Base-by-base conservation (phyloP, 2,888 invertebrate genomes). In the Drosophila prolongata region DNA sequence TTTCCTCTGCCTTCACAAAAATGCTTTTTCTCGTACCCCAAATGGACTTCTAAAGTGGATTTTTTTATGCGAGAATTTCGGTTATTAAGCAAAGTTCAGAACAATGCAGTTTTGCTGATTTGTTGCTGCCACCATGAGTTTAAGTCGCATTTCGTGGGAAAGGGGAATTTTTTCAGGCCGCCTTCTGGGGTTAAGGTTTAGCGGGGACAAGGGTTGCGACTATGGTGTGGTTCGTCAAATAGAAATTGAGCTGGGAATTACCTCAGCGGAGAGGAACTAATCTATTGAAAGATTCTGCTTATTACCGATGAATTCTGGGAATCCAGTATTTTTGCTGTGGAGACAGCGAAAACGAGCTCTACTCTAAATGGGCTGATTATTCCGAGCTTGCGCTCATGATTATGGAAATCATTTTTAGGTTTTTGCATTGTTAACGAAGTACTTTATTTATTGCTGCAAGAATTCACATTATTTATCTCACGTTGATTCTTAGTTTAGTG, bases 81-180 rank as follows among this genome's bases (percentile, higher is more conserved):
- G 88, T 79, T 81, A 75, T 87, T 85, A 69, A 81, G 67, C 61
- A 50, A 71, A 81, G 66, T 67, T 79, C 56, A 61, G 52, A 87
- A 87, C 88, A 83, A 83, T 83, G 82, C 88, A 83, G 52, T 85
- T 85, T 64, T 86, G 80, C 60, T 77, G 73, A 57, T 73, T 77
- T 73, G 61, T 40, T 65, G 42, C 47, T 35, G 35, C 16, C 62
- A 42, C 30, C 52, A 14, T 38, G 54, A 30, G 54, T 55, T 46
- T 65, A 52, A 62, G 81, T 69, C 87, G 85, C 79, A 74, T 55
- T 75, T 82, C 44, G 24, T 35, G 64, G 69, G 40, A 47, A 47
- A 50, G 38, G 65, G 66, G 56, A 8, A 42, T 61, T 77, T 69
- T 69, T 61, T 27, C 19, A 35, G 61, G 55, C 53, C 65, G 65